Base-by-base conservation (phyloP, 2,797 vertebrate genomes). In the Bradypodion ventrale region DNA sequence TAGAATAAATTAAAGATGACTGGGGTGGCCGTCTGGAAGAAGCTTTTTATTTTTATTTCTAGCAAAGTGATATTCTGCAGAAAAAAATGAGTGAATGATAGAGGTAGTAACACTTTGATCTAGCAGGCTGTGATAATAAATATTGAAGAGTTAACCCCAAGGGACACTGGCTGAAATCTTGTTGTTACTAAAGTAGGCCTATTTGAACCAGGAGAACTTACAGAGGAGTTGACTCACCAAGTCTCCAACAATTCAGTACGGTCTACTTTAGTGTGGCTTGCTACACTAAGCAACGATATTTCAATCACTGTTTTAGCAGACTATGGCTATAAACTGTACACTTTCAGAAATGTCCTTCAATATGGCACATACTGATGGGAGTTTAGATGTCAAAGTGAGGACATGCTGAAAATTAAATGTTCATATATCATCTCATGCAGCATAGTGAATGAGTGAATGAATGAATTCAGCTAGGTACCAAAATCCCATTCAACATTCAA, bases 401-500 rank as follows among this genome's bases (percentile, higher is more conserved):
- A 27, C 35, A 72, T 23, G 5, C 21, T 29, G 23, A 75, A 42
- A 42, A 42, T 3, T 40, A 37, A 35, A 42, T 5, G 35, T 56
- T n/a, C 46, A 70, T 42, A 37, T n/a, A 1, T 23, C 60, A 35
- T n/a, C 35, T 27, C 27, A 10, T 40, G 21, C 6, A 35, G 27
- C 75, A 37, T 42, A 63, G 21, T 72, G 37, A 59, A 16, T 83
- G 32, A 74, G 40, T 76, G 32, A 76, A 62, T 65, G 62, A 85
- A 66, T 75, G 37, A 42, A 80, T 80, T 44, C 66, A 37, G 27
- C 15, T 70, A 66, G 29, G 46, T 37, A 60, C 66, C 44, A 49
- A 69, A n/a, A 74, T 84, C 69, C 68, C 77, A 85, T 52, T 78
- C 85, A 75, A 60, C 32, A 69, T 83, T 60, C 82, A 59, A 80